Evolutionary conservation across 2,113 vertebrate genomes (phyloP), one percentile per base, ranked within the genome.

Genomic region (Uria aalge): DNA sequence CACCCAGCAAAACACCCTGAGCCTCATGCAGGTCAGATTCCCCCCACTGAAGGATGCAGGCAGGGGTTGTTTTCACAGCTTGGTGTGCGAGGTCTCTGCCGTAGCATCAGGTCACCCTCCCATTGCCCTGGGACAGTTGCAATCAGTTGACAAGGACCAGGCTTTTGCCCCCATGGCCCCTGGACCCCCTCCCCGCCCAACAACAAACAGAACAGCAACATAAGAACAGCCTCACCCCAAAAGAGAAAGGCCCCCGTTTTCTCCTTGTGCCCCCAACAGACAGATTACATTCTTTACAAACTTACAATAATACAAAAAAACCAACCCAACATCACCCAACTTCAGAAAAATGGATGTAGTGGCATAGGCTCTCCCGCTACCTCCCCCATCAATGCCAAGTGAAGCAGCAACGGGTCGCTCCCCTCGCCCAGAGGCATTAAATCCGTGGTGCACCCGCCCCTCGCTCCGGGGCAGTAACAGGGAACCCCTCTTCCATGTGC

Each of bases 261-360:
- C 94, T 95, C 94, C 96, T 85, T 95, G 79, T 75, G 93, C 88
- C 94, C 94, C 91, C n/a, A 2, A 96, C 83, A 97, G 94, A 97
- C 96, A 96, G 96, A 93, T 97, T 97, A 97, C 94, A 98, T 98
- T 97, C 97, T 97, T 98, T 98, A 97, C 97, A 97, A 97, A 97
- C 95, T 95, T 98, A 98, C 96, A 98, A 96, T 95, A 97, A 95
- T 89, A 97, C 71, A 96, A 92, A 71, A 43, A 24, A 56, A 26
- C 16, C 40, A 17, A 66, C 47, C 82, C 83, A 72, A 36, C 4
- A 43, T 81, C 55, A 91, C 83, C 81, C 90, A 91, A 30, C 86
- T 96, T 94, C 78, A 86, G 66, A 68, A 92, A 90, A 88, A 96
- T 2, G 47, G 78, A 93, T 0, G 1, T 45, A 91, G 93, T 79